A percentile compares a stretch with the other conserved stretches of the same genome.
phyloP scores from a whole-genome alignment of 2,888 invertebrate species.

The Homarus gammarus region DNA sequence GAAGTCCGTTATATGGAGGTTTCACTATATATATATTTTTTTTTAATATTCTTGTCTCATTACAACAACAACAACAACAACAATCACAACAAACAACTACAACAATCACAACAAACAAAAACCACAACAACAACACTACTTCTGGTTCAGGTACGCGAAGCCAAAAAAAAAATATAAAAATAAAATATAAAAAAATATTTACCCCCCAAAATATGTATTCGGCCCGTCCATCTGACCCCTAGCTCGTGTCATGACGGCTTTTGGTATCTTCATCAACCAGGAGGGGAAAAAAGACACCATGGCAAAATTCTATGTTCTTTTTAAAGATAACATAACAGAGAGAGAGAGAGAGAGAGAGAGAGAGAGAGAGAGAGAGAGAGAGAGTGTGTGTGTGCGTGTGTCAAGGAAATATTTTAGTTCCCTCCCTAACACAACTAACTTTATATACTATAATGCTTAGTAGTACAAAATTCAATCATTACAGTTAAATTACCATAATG shows the following conservation, averaged over 20 bases:
- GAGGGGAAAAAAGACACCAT: too few relatives aligned
- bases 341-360: slow-evolving; percentile 23
- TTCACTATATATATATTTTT: background rate
- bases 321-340: background rate
- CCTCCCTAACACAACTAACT: too few relatives aligned
- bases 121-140: background rate
- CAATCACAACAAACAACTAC: background rate
- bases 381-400: too few relatives aligned
- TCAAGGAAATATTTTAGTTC: too few relatives aligned
- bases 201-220: background rate
- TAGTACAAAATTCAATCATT: too few relatives aligned
- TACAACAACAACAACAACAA: background rate
- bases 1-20: too few relatives aligned
- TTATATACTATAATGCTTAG: too few relatives aligned
- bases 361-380: background rate
- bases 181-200: slow-evolving; percentile 8
- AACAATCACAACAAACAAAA: background rate
- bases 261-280: background rate
- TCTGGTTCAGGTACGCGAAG: background rate
- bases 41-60: background rate
- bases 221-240: background rate
- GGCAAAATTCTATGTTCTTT: background rate
- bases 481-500: too few relatives aligned
- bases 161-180: too few relatives aligned
- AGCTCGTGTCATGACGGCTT: background rate